Base-by-base conservation (phyloP, 2,888 invertebrate species). In the Luperina testacea region DNA sequence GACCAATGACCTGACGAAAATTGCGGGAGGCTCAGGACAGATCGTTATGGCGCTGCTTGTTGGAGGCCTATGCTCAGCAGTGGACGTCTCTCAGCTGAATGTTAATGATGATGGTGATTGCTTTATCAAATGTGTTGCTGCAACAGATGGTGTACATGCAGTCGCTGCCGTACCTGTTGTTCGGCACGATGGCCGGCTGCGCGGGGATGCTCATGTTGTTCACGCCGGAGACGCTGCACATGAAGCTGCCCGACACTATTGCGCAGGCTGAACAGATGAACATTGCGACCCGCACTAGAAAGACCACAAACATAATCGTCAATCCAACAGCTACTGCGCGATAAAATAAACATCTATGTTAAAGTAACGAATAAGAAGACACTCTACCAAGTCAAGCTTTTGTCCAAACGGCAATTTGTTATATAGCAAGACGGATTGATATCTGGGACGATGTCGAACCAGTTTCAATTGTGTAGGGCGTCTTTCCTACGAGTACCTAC, bases 181-280 rank as follows among this genome's bases (percentile, higher is more conserved):
- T 88, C 51, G 88, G 88, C 4, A 11, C 20, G 27, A 42, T 88
- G 78, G 76, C 88, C 1, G 67, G 53, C 13, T 15, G 20, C 20
- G 75, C 90, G 0, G 88, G 90, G 0, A 0, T 88, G 64, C 78
- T 89, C 15, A 84, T 88, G 87, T 72, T 88, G 51, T 63, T 88
- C n/a, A 83, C 90, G 2, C 88, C 88, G 20, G 89, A 85, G 77
- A 88, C 90, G 32, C 73, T 86, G 71, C 78, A 80, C 73, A 61
- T 82, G 61, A 85, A 73, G 61, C 78, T 87, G 51, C 88, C 86
- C 20, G 78, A 87, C 75, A 85, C 83, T 69, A 53, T 88, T 48
- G 57, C 27, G n/a, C 72, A 88, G 51, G 90, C 88, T 0, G 90
- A 88, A 61, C 45, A 79, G 32, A 78, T 89, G 64, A 17, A 11